These are phyloP conservation scores for Darevskia mixta DNA, from an alignment of 2,797 vertebrate species.

Conservation along the genomic window DNA sequence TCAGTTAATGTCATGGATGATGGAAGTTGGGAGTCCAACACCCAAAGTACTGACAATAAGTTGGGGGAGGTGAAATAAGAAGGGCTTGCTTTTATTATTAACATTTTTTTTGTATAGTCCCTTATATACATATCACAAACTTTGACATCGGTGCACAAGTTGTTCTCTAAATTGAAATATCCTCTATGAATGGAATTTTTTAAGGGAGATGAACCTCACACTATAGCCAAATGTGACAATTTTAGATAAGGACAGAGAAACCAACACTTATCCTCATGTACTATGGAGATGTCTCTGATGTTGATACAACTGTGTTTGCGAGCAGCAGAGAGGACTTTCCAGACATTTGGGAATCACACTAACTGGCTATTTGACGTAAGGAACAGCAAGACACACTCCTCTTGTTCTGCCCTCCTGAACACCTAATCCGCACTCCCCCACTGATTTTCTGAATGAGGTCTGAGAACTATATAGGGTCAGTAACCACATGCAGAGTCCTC, in stretches of 20 bases:
- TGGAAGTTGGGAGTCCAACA: not conserved
- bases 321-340: not conserved
- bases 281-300: not conserved
- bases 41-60: not conserved
- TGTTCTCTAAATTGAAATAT: not conserved
- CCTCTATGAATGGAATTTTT: not conserved
- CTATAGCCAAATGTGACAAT: not conserved
- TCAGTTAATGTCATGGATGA: too few species aligned
- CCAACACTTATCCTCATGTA: not conserved
- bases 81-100: not conserved
- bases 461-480: not conserved
- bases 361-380: not conserved
- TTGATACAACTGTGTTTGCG: not conserved
- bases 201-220: not conserved
- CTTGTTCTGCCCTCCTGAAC: not conserved
- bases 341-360: not conserved
- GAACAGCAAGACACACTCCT: not conserved
- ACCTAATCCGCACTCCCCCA: not conserved
- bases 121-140: not conserved
- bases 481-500: not conserved
- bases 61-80: not conserved
- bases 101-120: not conserved
- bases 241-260: not conserved
- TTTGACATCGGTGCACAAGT: not conserved
- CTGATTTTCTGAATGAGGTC: not conserved